A percentile compares a stretch with the other conserved stretches of the same genome.
Evolutionary conservation across 2,113 vertebrate genomes (phyloP).

Genomic region (Mustela lutreola): DNA sequence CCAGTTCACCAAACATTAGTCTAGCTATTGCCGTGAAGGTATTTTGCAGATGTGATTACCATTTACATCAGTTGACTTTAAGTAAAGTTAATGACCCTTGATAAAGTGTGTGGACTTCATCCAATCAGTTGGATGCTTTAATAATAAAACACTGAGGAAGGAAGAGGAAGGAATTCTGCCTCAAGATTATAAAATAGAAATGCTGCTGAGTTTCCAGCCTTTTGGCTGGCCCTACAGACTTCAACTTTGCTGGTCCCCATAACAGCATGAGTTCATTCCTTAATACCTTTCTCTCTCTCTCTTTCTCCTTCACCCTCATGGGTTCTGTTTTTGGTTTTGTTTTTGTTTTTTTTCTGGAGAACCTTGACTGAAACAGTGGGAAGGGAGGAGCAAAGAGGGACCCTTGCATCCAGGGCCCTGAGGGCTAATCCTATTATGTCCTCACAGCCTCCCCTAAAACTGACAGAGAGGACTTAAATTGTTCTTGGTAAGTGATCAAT

Average conservation of each 20-base stretch:
- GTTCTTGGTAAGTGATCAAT: not conserved
- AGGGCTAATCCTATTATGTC: not conserved
- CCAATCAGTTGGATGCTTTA: not conserved
- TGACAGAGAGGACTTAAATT: conserved; percentile 11
- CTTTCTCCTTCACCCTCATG: not conserved
- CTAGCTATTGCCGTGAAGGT: not conserved
- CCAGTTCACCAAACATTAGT: not conserved
- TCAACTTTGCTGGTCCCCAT: not conserved
- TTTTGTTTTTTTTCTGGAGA: not conserved
- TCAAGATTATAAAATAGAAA: not conserved
- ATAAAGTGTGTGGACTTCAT: not conserved
- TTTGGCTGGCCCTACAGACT: not conserved
- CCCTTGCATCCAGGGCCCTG: not conserved
- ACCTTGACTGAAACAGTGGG: not conserved
- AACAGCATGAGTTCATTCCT: not conserved
- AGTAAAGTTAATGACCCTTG: not conserved
- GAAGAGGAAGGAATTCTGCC: not conserved
- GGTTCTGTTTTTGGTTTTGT: not conserved
- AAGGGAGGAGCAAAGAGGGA: not conserved
- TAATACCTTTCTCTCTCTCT: not conserved
- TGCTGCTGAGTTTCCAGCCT: not conserved
- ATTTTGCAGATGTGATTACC: not conserved
- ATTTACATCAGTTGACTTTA: not conserved
- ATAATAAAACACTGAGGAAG: not conserved
- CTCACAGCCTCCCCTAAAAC: not conserved